Evolutionary conservation across 2,113 vertebrate species (phyloP), one percentile per base, ranked within the genome.

Genomic region (Oxygymnocypris stewartii): DNA sequence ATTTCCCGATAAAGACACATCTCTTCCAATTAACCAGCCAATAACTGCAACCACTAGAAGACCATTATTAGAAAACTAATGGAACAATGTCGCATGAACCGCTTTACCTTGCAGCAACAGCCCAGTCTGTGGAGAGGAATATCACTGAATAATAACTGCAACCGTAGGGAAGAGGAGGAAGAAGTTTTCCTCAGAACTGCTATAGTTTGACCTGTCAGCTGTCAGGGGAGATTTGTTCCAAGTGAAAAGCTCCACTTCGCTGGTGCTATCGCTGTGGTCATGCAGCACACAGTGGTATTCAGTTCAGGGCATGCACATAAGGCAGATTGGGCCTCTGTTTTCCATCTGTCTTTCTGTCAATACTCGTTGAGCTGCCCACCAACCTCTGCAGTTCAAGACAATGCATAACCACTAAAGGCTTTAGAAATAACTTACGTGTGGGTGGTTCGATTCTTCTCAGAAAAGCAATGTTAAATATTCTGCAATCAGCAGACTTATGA

Each of bases 1-100:
- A 44, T 88, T 88, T 88, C 82, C n/a, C 87, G 23, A 84, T 88
- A 88, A 85, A 73, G 78, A 65, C 73, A 42, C 47, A 79, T 77
- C 67, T 79, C 51, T 79, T 84, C 75, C 75, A n/a, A 31, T 84
- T 59, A 78, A 71, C 49, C 86, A 67, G 65, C 18, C 51, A 2
- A 76, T 75, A 76, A 87, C 40, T 77, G 44, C 47, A 37, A 84
- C 82, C 82, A 35, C 69, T 57, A 59, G 35, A 51, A 84, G 35
- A 59, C 47, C 35, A 40, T 74, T 84, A 84, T 54, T 49, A 40
- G 20, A 28, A 74, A 84, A 84, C 47, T 74, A 84, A 74, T 84
- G 82, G 82, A 82, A 71, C 28, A 69, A 69, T 31, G 35, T 59
- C 2, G 49, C 69, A 57, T 25, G 51, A 59, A 74, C 67, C 1